Evolutionary conservation across 2,113 vertebrate genomes (phyloP).

Genomic region (Oreochromis tanganicae): DNA sequence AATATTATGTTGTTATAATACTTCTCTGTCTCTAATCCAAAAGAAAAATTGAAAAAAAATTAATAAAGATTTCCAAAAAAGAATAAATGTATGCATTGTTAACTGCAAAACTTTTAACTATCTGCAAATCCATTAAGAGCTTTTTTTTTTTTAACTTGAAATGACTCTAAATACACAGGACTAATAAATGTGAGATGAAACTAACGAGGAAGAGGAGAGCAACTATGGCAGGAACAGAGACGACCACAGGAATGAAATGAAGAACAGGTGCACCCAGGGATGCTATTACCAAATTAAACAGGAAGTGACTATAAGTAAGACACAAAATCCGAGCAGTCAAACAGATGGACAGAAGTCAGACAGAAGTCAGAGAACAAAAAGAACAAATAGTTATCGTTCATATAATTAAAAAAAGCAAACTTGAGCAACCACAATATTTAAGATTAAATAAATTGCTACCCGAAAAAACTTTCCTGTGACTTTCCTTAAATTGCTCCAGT

Average conservation of each 20-base stretch:
- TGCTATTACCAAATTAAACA: not conserved
- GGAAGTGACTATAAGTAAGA: not conserved
- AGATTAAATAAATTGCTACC: not conserved
- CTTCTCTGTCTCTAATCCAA: not conserved
- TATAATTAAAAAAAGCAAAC: not conserved
- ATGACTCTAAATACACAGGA: not conserved
- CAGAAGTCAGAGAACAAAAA: not conserved
- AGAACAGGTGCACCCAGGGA: not conserved
- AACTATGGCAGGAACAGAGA: not conserved
- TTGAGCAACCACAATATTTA: not conserved
- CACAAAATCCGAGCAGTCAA: not conserved
- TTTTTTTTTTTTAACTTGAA: not conserved
- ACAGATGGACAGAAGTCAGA: not conserved
- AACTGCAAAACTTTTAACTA: not conserved
- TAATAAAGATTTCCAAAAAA: not conserved
- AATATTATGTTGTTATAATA: not conserved
- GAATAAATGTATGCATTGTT: not conserved
- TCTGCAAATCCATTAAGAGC: not conserved
- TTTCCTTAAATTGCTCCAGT: not conserved
- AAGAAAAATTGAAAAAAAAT: not conserved
- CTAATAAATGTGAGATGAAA: not conserved
- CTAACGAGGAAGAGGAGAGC: not conserved
- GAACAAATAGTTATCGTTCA: not conserved
- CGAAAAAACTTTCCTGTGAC: not conserved
- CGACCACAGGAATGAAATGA: not conserved